Conservation (phyloP, 2,888 invertebrate genomes). For the Scotopteryx bipunctaria region DNA sequence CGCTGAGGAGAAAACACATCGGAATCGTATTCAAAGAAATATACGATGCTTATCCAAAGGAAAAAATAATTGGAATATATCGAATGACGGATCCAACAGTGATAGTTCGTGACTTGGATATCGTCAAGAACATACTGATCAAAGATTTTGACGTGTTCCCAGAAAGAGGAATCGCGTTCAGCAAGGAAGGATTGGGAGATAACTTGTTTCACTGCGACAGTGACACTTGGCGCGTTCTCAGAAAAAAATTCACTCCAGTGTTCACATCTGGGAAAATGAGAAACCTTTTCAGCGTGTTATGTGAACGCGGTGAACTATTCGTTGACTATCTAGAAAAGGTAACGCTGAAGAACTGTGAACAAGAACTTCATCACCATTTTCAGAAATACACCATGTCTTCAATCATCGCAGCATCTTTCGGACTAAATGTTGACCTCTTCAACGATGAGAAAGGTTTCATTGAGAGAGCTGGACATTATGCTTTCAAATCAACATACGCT, state of each 20-base stretch:
- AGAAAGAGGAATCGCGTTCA: conserved; percentile 51
- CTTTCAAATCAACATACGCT: conserved; percentile 37
- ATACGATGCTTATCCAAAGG: conserved; percentile 55
- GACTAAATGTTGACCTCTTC: conserved; percentile 41
- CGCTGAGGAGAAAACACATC: conserved; percentile 42
- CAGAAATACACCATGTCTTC: conserved; percentile 44
- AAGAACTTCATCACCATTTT: conserved; percentile 38
- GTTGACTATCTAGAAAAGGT: conserved; percentile 42
- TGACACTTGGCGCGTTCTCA: conserved; percentile 49
- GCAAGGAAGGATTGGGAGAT: conserved; percentile 49
- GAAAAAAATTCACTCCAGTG: conserved; percentile 49
- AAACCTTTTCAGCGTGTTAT: conserved; percentile 44
- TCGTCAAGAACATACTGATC: conserved; percentile 54
- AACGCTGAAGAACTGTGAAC: conserved; percentile 31
- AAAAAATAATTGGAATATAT: conserved; percentile 57
- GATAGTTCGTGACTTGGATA: conserved; percentile 55
- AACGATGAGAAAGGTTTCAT: conserved; percentile 36
- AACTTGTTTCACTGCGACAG: conserved; percentile 55
- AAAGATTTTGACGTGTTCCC: conserved; percentile 58
- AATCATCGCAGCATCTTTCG: conserved; percentile 40
- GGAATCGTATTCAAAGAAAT: conserved; percentile 45
- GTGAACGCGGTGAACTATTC: conserved; percentile 46
- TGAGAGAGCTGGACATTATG: conserved; percentile 36
- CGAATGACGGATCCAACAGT: conserved; percentile 52
- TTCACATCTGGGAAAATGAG: conserved; percentile 57